These are phyloP conservation scores for Liodrosophila aerea DNA, from an alignment of 2,888 invertebrate species.

Conservation along the genomic window DNA sequence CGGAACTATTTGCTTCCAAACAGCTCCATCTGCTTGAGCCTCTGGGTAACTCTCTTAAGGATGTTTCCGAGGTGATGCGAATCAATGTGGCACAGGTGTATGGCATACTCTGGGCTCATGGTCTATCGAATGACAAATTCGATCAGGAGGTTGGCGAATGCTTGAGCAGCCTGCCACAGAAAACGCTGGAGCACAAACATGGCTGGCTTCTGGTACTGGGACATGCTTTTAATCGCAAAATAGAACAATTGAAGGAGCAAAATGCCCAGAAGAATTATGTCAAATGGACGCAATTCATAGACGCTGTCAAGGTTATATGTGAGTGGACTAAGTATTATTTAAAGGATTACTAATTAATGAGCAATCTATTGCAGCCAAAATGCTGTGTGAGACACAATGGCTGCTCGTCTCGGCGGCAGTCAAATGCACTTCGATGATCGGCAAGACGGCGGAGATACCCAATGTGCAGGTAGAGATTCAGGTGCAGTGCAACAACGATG, in stretches of 20 bases:
- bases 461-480: slow-evolving; percentile 82
- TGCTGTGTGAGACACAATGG: slow-evolving; percentile 85
- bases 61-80: slow-evolving; percentile 90
- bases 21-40: slow-evolving; percentile 84
- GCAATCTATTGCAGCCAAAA: slow-evolving; percentile 85
- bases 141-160: slow-evolving; percentile 83
- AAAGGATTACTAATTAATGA: no score
- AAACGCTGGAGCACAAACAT: slow-evolving; percentile 86
- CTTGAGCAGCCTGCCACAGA: slow-evolving; percentile 72
- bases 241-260: slow-evolving; percentile 83
- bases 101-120: slow-evolving; percentile 87
- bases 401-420: slow-evolving; percentile 88
- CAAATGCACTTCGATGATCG: slow-evolving; percentile 88
- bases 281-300: slow-evolving; percentile 85
- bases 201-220: slow-evolving; percentile 89
- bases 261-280: slow-evolving; percentile 70
- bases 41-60: slow-evolving; percentile 84
- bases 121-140: slow-evolving; percentile 83
- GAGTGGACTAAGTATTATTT: not conserved
- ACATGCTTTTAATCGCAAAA: slow-evolving; percentile 87
- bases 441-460: slow-evolving; percentile 87
- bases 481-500: slow-evolving; percentile 61
- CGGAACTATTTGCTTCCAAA: slow-evolving; percentile 86
- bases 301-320: slow-evolving; percentile 86
- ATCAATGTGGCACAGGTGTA: slow-evolving; percentile 89